Conservation (phyloP, 2,113 vertebrate genomes). For the Carassius auratus region DNA sequence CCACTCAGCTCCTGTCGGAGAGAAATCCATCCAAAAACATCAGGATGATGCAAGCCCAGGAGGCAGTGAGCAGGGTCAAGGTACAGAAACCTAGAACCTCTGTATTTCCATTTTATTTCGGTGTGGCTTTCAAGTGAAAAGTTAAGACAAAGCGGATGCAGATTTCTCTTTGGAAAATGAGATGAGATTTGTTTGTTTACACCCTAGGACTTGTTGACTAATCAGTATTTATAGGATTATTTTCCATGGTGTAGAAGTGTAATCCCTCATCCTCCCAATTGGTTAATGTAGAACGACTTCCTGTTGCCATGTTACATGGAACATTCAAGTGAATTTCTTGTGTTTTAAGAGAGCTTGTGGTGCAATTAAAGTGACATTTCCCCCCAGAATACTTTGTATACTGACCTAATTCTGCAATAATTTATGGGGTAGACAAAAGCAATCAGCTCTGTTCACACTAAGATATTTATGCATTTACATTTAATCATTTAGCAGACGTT, state of each 20-base stretch:
- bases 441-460: no score
- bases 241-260: conserved; percentile 21
- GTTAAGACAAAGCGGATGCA: background rate
- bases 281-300: conserved; percentile 9
- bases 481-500: no score
- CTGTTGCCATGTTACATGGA: conserved; percentile 29
- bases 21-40: conserved; percentile 99
- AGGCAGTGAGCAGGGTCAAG: conserved; percentile 97
- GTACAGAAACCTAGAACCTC: conserved; percentile 68
- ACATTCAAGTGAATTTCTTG: conserved; percentile 5
- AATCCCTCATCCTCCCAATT: conserved; percentile 43
- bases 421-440: no score
- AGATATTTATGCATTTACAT: no score
- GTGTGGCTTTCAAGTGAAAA: background rate
- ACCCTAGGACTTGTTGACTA: conserved; percentile 50
- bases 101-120: conserved; percentile 12
- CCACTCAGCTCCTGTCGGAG: conserved; percentile 96
- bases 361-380: no score
- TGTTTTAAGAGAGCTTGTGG: conserved; percentile 18
- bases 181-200: conserved; percentile 60
- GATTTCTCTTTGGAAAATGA: conserved; percentile 36
- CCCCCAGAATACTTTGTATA: no score
- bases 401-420: no score
- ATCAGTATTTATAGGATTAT: conserved; percentile 56
- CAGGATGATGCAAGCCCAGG: conserved; percentile 98